Percentiles rank a stretch among this genome's conserved stretches.
phyloP scores from a whole-genome alignment of 2,113 vertebrate genomes.

The Notarius lentiginosus region DNA sequence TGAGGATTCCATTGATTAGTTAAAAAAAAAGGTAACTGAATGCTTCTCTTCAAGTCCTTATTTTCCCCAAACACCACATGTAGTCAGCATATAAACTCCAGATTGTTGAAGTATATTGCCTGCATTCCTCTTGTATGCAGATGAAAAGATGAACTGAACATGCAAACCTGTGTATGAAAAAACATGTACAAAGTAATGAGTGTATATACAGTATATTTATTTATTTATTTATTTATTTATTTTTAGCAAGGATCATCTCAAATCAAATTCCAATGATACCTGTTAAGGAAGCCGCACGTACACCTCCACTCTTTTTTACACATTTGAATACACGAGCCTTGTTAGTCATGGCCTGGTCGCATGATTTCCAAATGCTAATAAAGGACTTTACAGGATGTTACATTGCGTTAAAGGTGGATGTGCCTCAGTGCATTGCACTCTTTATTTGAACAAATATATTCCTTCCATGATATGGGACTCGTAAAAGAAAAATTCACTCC shows the following conservation, averaged over 20 bases:
- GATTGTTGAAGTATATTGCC: not conserved
- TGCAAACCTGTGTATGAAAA: not conserved
- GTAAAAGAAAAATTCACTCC: slow-evolving; percentile 39
- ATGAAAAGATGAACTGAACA: not conserved
- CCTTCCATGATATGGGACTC: slow-evolving; percentile 27
- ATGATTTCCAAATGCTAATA: slow-evolving; percentile 39
- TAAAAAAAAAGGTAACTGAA: not conserved
- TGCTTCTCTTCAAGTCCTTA: not conserved
- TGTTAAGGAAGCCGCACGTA: not conserved
- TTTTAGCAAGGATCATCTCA: not conserved
- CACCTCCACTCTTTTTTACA: not conserved
- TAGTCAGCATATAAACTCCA: not conserved
- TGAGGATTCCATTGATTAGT: not conserved
- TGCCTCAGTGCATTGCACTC: slow-evolving; percentile 18
- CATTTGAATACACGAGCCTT: not conserved
- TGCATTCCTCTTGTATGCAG: no score
- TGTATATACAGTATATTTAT: not conserved
- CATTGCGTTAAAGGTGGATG: slow-evolving; percentile 30
- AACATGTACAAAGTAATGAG: not conserved
- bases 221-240: no score
- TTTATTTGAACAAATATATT: slow-evolving; percentile 16
- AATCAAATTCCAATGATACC: not conserved
- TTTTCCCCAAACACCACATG: not conserved
- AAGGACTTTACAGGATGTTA: slow-evolving; percentile 43
- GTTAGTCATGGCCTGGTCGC: not conserved